A percentile compares a stretch with the other conserved stretches of the same genome.
Conservation (phyloP, 1,140 invertebrate species). For the Limonius californicus region DNA sequence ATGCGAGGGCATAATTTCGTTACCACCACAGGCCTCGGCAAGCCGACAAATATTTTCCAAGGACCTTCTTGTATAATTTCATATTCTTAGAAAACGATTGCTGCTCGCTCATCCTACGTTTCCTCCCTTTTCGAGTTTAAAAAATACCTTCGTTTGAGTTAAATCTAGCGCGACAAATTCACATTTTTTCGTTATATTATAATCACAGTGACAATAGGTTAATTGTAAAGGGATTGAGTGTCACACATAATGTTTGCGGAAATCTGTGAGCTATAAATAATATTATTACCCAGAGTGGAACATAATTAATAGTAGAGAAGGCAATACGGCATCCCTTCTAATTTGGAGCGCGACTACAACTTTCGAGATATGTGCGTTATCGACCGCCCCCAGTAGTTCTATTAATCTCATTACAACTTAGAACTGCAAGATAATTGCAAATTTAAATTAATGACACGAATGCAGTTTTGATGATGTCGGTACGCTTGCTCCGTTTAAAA, state of each 20-base stretch:
- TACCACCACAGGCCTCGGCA: no score
- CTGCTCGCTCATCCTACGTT: neutral
- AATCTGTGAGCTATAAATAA: constrained; percentile 13
- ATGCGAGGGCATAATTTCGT: neutral
- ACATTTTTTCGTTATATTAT: constrained; percentile 13
- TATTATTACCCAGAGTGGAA: constrained; percentile 24
- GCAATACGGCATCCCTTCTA: constrained; percentile 3
- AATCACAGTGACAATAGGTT: neutral
- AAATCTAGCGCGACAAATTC: neutral
- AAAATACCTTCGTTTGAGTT: neutral
- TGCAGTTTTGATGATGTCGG: no score
- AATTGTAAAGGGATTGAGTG: constrained; percentile 16
- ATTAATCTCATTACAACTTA: constrained; percentile 13
- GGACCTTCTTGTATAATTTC: no score
- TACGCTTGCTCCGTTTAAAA: neutral
- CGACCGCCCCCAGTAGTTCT: constrained; percentile 12
- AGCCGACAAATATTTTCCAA: no score
- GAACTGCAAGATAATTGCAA: neutral
- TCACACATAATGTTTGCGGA: constrained; percentile 15
- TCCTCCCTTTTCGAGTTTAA: neutral
- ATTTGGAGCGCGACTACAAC: constrained; percentile 8
- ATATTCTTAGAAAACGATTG: no score
- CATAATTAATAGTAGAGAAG: constrained; percentile 17
- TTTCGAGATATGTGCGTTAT: constrained; percentile 15
- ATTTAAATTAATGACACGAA: constrained; percentile 7